Evolutionary conservation across 2,113 vertebrate genomes (phyloP).

Genomic region (Solea solea): DNA sequence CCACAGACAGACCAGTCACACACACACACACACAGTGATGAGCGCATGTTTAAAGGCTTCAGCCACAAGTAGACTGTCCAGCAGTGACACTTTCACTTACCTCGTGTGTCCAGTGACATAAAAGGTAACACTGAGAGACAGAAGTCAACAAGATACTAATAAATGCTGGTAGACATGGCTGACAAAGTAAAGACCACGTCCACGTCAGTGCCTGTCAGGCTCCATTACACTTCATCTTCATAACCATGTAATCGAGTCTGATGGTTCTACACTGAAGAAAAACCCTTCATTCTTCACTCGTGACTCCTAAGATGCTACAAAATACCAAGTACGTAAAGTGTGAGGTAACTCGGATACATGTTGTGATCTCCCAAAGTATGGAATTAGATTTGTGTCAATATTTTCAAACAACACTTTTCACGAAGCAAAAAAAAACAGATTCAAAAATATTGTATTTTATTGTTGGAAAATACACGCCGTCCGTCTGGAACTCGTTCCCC

Average conservation of each 20-base stretch:
- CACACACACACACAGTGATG: slow-evolving; percentile 32
- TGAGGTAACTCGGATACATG: background rate
- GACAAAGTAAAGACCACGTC: slow-evolving; percentile 52
- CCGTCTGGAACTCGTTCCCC: no score
- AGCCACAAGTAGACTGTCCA: slow-evolving; percentile 44
- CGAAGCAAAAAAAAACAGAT: no score
- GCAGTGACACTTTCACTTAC: slow-evolving; percentile 72
- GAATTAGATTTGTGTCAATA: no score
- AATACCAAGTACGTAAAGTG: background rate
- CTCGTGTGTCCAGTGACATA: slow-evolving; percentile 51
- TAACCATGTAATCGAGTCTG: slow-evolving; percentile 35
- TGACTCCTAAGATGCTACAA: background rate
- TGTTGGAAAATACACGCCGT: no score
- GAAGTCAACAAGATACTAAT: slow-evolving; percentile 71
- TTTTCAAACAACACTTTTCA: no score
- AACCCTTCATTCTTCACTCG: slow-evolving; percentile 25
- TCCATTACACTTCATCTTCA: slow-evolving; percentile 28
- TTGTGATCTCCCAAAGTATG: no score
- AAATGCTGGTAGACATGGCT: slow-evolving; percentile 65
- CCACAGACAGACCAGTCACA: slow-evolving; percentile 51
- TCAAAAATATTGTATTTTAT: no score
- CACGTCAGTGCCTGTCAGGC: slow-evolving; percentile 47
- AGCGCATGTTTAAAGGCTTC: slow-evolving; percentile 24
- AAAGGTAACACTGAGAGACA: slow-evolving; percentile 69
- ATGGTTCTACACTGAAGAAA: slow-evolving; percentile 7